Evolutionary conservation across 2,113 vertebrate genomes (phyloP), one percentile per base, ranked within the genome.

Genomic region (Pandion haliaetus): DNA sequence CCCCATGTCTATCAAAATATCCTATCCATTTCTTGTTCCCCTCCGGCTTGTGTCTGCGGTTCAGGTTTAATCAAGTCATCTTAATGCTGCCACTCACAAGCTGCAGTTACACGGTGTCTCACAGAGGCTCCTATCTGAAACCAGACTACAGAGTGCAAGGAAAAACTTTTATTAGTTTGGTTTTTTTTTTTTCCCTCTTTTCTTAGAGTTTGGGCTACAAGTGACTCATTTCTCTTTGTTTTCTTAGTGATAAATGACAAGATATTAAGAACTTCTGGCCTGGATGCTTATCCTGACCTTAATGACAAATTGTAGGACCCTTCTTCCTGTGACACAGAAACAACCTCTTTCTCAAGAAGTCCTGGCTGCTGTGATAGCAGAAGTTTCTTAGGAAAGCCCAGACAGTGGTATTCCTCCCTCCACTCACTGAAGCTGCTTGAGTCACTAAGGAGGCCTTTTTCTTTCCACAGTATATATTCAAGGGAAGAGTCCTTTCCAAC

Each of bases 281-380:
- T 34, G 17, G 44, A 72, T 90, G 6, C 42, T 82, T 87, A 28
- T 55, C 9, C 20, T 77, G 66, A 85, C 17, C 49, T 72, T 38
- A 65, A 86, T 72, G 38, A 76, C n/a, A 71, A 70, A 91, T 31
- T 91, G 31, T 55, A 76, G 9, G 55, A 66, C 24, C 6, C n/a
- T 82, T 92, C 69, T 91, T 96, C 81, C 77, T 82, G n/a, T 87
- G 49, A 72, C 58, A 93, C 52, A 85, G 70, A 90, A 90, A 76
- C 12, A 76, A 63, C 6, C 6, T 52, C 44, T 65, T 91, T 85
- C 66, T 65, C 47, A 85, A 84, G 69, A 86, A 91, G 44, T 57
- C 14, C 21, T 82, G 55, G 11, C 28, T 93, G 44, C 49, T 49
- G 15, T 45, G 28, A 16, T 65, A 72, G 12, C n/a, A 65, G 24